Conservation (phyloP, 2,888 invertebrate genomes). For the Drepanosiphum platanoidis region DNA sequence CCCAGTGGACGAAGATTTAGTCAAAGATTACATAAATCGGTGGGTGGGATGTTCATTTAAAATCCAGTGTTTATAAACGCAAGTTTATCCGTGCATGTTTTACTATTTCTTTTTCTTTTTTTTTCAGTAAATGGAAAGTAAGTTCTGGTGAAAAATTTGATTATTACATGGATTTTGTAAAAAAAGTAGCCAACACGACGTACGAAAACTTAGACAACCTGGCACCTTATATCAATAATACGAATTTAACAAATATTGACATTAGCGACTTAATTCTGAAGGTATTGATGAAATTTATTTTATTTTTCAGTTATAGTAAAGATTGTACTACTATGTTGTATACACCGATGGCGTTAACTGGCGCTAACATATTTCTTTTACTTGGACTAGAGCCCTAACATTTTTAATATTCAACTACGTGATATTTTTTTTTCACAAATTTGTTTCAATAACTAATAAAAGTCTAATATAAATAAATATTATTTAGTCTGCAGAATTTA, state of each 20-base stretch:
- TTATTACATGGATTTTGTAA: constrained; percentile 68
- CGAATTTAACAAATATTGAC: constrained; percentile 65
- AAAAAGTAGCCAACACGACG: constrained; percentile 68
- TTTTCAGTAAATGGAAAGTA: constrained; percentile 64
- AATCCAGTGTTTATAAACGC: not conserved
- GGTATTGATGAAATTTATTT: constrained; percentile 56
- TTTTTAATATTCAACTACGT: no score
- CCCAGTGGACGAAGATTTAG: constrained; percentile 64
- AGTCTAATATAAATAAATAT: no score
- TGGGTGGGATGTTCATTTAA: constrained; percentile 63
- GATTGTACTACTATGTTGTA: no score
- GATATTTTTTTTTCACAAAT: no score
- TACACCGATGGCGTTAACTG: no score
- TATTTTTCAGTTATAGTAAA: no score
- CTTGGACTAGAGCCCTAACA: no score
- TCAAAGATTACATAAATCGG: constrained; percentile 67
- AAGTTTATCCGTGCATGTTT: no score
- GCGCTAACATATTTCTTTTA: no score
- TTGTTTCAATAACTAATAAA: no score
- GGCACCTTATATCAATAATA: constrained; percentile 67
- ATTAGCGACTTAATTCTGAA: constrained; percentile 63
- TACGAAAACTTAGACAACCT: constrained; percentile 68
- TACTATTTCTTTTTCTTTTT: not conserved
- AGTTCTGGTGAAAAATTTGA: constrained; percentile 66
- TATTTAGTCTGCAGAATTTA: no score